Percentiles rank a stretch among this genome's conserved stretches.
Conservation (phyloP, 2,888 invertebrate species). For the Drosophila mettleri region DNA sequence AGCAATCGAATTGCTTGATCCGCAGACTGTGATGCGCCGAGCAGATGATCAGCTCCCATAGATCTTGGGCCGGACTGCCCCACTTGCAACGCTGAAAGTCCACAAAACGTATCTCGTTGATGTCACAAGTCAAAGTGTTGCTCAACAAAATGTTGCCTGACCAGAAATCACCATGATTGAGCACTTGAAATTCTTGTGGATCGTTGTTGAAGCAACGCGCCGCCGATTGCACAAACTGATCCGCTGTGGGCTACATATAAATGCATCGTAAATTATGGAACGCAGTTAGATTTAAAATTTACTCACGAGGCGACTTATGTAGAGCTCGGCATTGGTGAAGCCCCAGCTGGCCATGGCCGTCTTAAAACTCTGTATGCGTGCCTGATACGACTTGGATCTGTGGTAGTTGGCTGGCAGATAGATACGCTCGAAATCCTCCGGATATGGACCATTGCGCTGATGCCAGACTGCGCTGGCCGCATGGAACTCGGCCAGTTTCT, state of each 20-base stretch:
- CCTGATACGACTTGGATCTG: slow-evolving; percentile 77
- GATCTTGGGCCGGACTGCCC: slow-evolving; percentile 83
- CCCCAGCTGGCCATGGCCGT: slow-evolving; percentile 80
- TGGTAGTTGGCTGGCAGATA: slow-evolving; percentile 82
- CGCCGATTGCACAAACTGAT: slow-evolving; percentile 80
- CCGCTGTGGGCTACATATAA: slow-evolving; percentile 72
- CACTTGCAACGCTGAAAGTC: slow-evolving; percentile 83
- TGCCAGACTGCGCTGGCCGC: slow-evolving; percentile 81
- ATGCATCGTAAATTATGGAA: not conserved
- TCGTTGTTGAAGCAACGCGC: slow-evolving; percentile 73
- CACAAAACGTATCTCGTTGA: slow-evolving; percentile 81
- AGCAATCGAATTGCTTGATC: slow-evolving; percentile 81
- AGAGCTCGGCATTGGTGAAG: slow-evolving; percentile 70
- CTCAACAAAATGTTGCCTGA: slow-evolving; percentile 83
- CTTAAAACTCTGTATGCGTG: slow-evolving; percentile 74
- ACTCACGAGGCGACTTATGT: slow-evolving; percentile 77
- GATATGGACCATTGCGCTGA: slow-evolving; percentile 73
- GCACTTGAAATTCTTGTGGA: slow-evolving; percentile 78
- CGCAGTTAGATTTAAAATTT: not conserved
- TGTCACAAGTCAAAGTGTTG: slow-evolving; percentile 67
- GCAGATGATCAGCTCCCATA: slow-evolving; percentile 82
- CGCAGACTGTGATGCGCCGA: slow-evolving; percentile 80
- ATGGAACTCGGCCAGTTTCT: slow-evolving; percentile 83
- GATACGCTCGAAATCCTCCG: slow-evolving; percentile 73
- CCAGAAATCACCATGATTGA: slow-evolving; percentile 84